Percentiles rank a stretch among this genome's conserved stretches.
phyloP scores from a whole-genome alignment of 2,888 invertebrate species.

The Parascotia fuliginaria region DNA sequence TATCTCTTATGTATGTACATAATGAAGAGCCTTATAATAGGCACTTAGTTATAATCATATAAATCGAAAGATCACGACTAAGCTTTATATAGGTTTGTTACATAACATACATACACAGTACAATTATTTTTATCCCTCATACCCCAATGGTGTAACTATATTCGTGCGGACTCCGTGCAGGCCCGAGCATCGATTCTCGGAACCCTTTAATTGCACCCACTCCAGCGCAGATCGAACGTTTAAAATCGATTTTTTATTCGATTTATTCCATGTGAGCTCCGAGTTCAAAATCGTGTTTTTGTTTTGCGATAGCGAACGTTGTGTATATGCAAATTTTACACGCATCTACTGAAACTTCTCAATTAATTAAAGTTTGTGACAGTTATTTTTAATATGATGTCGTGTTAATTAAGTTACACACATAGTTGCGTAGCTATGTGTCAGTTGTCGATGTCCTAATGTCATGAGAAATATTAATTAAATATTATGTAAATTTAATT shows the following conservation, averaged over 20 bases:
- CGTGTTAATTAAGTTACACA: conserved; percentile 30
- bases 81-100: not conserved
- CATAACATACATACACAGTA: conserved; percentile 20
- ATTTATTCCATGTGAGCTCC: conserved; percentile 77
- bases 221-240: conserved; percentile 80
- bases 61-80: conserved; percentile 11
- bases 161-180: conserved; percentile 67
- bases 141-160: conserved; percentile 55
- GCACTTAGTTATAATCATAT: not conserved
- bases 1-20: no score
- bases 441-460: conserved; percentile 17
- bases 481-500: not conserved
- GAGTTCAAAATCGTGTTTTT: conserved; percentile 74
- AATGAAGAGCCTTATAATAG: no score
- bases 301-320: conserved; percentile 74
- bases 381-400: conserved; percentile 38
- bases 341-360: conserved; percentile 82
- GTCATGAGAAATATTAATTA: not conserved
- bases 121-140: conserved; percentile 52
- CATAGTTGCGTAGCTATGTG: conserved; percentile 6
- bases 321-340: conserved; percentile 85
- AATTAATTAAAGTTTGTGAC: conserved; percentile 71
- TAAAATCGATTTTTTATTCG: conserved; percentile 84
- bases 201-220: conserved; percentile 84
- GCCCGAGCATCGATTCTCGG: conserved; percentile 71